Conservation (phyloP, 2,113 vertebrate species). For the Vulpes lagopus region DNA sequence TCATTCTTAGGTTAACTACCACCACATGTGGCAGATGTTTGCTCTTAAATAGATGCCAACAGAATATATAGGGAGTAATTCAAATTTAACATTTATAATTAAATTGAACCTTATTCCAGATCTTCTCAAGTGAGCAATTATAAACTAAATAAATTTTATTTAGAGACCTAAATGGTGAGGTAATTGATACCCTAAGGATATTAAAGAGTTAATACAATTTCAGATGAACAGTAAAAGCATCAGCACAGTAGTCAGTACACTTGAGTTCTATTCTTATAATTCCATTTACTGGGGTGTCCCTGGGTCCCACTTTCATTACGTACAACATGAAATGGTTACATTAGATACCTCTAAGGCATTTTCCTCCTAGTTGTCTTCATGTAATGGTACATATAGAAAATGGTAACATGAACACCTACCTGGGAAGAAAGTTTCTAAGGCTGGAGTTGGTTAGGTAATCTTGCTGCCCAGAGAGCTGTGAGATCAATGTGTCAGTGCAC, state of each 20-base stretch:
- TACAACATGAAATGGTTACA: not conserved
- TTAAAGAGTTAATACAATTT: conserved; percentile 37
- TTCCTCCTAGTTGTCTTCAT: not conserved
- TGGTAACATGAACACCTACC: not conserved
- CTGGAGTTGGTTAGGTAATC: not conserved
- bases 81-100: conserved; percentile 75
- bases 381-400: not conserved
- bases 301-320: not conserved
- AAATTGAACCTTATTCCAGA: conserved; percentile 73
- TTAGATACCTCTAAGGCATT: not conserved
- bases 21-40: conserved; percentile 80
- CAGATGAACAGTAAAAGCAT: conserved; percentile 8
- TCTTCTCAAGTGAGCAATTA: conserved; percentile 69
- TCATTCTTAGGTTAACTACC: conserved; percentile 78
- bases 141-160: conserved; percentile 64
- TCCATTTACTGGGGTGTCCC: not conserved
- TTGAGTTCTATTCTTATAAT: not conserved
- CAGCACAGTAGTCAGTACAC: not conserved
- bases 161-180: conserved; percentile 54
- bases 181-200: conserved; percentile 46
- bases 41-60: conserved; percentile 77
- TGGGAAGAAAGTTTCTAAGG: not conserved
- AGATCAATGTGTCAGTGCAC: not conserved
- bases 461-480: not conserved
- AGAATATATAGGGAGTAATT: conserved; percentile 70